Evolutionary conservation across 2,888 invertebrate species (phyloP).

Genomic region (Coleophora flavipennella): DNA sequence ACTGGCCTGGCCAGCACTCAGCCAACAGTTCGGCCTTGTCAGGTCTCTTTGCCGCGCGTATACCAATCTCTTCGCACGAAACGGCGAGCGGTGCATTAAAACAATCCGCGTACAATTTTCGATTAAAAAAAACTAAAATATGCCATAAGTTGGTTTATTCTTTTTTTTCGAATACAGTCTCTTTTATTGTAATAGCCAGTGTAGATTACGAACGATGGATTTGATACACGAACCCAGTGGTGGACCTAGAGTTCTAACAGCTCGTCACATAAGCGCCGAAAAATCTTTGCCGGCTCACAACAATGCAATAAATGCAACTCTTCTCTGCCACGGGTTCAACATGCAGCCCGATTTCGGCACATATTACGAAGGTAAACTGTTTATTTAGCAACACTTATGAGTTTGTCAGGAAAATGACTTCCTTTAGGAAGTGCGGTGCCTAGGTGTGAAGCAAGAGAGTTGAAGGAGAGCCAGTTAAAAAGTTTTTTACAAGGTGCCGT

Average conservation of each 20-base stretch:
- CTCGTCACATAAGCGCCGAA: conserved; percentile 46
- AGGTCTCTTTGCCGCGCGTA: conserved; percentile 3
- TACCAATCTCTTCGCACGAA: not conserved
- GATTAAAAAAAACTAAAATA: not conserved
- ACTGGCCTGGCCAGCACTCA: no score
- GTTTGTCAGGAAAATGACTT: no score
- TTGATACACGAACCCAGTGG: conserved; percentile 39
- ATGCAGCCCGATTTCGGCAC: conserved; percentile 49
- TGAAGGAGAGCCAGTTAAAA: no score
- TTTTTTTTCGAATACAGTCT: no score
- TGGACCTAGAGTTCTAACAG: conserved; percentile 32
- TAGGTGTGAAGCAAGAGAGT: no score
- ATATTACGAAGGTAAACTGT: conserved; percentile 48
- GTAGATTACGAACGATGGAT: conserved; percentile 30
- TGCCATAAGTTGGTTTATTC: not conserved
- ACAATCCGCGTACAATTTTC: not conserved
- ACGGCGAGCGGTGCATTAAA: not conserved
- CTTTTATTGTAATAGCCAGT: no score
- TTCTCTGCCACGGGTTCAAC: conserved; percentile 49
- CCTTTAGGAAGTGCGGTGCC: no score
- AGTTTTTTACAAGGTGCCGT: no score
- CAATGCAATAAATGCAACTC: conserved; percentile 48
- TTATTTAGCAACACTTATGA: no score
- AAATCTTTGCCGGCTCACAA: conserved; percentile 32
- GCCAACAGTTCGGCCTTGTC: conserved; percentile 2